phyloP scores from a whole-genome alignment of 2,113 vertebrate species.

The Toxostoma redivivum region DNA sequence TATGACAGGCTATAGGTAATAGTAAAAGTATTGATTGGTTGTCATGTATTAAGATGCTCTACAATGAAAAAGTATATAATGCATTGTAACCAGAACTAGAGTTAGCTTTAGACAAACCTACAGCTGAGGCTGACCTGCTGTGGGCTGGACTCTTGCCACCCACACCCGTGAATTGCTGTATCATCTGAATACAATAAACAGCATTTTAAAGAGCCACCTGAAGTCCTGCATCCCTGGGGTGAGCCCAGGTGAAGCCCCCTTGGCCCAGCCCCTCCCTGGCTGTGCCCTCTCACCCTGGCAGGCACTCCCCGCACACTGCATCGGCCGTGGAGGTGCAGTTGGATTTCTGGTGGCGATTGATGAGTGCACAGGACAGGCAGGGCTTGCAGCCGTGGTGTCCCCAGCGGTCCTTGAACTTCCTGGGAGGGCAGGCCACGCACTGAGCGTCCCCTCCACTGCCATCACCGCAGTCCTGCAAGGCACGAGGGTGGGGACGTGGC shows the following conservation, averaged over 20 bases:
- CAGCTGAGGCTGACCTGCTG: no score
- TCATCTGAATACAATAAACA: no score
- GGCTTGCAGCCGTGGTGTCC: conserved; percentile 76
- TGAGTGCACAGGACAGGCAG: conserved; percentile 76
- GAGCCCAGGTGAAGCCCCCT: background rate
- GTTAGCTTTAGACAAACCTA: no score
- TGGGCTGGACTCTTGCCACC: no score
- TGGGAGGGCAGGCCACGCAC: conserved; percentile 69
- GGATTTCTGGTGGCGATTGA: conserved; percentile 76
- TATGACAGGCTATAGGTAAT: no score
- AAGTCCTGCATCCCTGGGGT: no score
- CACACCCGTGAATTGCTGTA: no score
- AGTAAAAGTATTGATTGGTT: no score
- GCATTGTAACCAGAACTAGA: no score
- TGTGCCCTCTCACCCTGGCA: conserved; percentile 67
- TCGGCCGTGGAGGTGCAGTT: conserved; percentile 73
- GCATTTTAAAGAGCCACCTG: no score
- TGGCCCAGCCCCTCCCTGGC: background rate
- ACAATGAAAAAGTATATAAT: no score
- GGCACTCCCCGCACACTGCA: conserved; percentile 76
- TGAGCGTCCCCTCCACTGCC: conserved; percentile 65
- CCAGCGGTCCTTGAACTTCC: conserved; percentile 79
- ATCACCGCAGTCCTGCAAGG: conserved; percentile 79
- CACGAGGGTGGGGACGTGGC: rapidly evolving
- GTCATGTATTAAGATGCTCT: no score